These are phyloP conservation scores for Prietella phreatophila DNA, from an alignment of 2,113 vertebrate species.

Conservation along the genomic window DNA sequence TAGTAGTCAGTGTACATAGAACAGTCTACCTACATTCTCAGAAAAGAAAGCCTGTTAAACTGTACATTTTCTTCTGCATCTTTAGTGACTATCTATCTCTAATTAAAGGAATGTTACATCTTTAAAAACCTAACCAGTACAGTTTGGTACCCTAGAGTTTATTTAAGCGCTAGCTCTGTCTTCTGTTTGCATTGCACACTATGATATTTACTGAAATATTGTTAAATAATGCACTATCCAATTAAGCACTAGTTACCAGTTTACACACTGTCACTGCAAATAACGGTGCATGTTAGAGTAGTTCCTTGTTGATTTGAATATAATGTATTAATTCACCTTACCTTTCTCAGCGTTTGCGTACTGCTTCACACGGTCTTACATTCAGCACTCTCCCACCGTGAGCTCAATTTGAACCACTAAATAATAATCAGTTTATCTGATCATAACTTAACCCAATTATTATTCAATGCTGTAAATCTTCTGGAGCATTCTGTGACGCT, in stretches of 20 bases:
- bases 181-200: neutral
- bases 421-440: neutral
- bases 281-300: neutral
- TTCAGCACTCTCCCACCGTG: neutral
- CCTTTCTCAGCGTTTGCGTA: conserved; percentile 29
- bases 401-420: neutral
- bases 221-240: neutral
- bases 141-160: neutral
- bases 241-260: neutral
- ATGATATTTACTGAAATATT: neutral
- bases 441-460: neutral
- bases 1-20: neutral
- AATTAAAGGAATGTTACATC: neutral
- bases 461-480: conserved; percentile 34
- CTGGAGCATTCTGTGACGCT: neutral
- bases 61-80: neutral
- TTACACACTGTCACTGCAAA: neutral
- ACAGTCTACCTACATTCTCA: neutral
- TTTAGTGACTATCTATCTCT: neutral
- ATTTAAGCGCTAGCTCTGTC: neutral
- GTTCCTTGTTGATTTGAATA: neutral
- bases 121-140: neutral
- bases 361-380: neutral
- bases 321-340: neutral
- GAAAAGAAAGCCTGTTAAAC: neutral